A percentile compares a stretch with the other conserved stretches of the same genome.
Evolutionary conservation across 2,888 invertebrate species (phyloP).

Genomic region (Sisyra terminalis): DNA sequence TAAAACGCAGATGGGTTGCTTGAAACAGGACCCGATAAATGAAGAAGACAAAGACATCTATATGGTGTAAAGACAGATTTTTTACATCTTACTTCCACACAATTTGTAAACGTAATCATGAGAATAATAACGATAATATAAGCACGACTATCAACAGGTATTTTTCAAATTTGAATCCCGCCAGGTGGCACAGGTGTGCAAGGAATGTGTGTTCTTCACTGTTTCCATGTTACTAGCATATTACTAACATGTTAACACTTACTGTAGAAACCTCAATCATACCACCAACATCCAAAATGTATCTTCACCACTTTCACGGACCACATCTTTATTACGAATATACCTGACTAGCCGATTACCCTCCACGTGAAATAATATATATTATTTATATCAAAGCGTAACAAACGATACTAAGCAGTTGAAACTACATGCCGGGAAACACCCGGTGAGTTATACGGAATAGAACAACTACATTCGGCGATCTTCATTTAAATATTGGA

Average conservation of each 20-base stretch:
- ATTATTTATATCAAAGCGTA: conserved; percentile 6
- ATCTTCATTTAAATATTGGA: conserved; percentile 1
- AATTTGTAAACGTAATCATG: no score
- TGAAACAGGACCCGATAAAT: no score
- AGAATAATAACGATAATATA: no score
- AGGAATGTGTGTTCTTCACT: conserved; percentile 1
- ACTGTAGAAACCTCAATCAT: not conserved
- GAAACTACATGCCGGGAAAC: conserved; percentile 1
- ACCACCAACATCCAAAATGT: not conserved
- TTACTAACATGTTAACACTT: conserved; percentile 6
- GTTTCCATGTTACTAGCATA: conserved; percentile 4
- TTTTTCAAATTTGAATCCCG: conserved; percentile 10
- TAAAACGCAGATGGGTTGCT: no score
- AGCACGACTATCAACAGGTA: conserved; percentile 7
- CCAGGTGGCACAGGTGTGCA: conserved; percentile 8
- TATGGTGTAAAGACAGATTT: no score
- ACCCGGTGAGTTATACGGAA: no score
- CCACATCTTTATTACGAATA: not conserved
- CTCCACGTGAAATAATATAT: conserved; percentile 6
- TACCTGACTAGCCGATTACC: conserved; percentile 3
- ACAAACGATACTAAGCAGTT: conserved; percentile 4
- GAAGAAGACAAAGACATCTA: no score
- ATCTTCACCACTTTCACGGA: not conserved
- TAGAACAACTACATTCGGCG: not conserved
- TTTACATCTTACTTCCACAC: no score